phyloP scores from a whole-genome alignment of 2,797 vertebrate species.

The Phalanger gymnotis region DNA sequence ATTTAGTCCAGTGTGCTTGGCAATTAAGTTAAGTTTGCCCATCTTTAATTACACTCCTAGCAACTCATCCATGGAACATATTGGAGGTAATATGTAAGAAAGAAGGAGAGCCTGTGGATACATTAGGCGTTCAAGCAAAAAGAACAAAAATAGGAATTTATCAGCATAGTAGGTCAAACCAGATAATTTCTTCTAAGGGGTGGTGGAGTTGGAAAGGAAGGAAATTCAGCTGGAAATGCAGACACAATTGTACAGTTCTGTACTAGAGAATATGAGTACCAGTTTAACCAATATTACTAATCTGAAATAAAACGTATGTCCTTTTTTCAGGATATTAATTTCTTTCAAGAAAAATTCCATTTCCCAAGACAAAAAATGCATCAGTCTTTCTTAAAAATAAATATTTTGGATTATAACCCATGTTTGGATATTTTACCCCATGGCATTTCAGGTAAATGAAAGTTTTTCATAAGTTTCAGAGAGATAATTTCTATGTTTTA shows the following conservation, averaged over 20 bases:
- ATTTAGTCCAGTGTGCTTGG: neutral
- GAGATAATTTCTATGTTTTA: neutral
- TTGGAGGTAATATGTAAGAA: neutral
- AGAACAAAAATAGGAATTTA: neutral
- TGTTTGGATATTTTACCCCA: neutral
- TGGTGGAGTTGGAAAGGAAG: neutral
- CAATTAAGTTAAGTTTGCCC: neutral
- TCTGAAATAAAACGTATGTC: neutral
- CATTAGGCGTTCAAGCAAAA: neutral
- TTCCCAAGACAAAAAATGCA: neutral
- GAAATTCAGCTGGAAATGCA: neutral
- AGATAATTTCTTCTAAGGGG: neutral
- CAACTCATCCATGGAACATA: neutral
- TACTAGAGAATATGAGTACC: neutral
- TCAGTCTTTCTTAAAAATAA: neutral
- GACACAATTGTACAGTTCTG: neutral
- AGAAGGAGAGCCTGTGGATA: neutral
- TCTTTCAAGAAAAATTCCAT: neutral
- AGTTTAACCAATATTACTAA: neutral
- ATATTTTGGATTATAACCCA: neutral
- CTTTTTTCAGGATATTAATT: neutral
- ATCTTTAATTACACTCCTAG: neutral
- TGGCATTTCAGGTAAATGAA: neutral
- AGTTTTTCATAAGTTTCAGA: neutral
- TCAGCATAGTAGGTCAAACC: neutral